Evolutionary conservation across 1,140 invertebrate genomes (phyloP).

Genomic region (Chlorops oryzae): DNA sequence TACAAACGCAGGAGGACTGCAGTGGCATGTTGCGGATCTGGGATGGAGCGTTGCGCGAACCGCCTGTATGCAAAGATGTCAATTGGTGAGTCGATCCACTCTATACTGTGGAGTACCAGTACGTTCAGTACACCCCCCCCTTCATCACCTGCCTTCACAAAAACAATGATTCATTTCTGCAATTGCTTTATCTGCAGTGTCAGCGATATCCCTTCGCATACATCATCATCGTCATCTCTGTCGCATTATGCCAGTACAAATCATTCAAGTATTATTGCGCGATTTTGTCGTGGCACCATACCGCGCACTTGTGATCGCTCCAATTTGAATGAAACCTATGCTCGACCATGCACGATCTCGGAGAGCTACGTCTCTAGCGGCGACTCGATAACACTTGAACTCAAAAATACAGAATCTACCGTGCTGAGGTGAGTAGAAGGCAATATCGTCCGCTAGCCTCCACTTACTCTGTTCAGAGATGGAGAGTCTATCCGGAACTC

Average conservation of each 20-base stretch:
- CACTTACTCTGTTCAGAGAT: background rate
- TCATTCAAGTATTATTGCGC: constrained; percentile 66
- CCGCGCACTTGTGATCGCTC: constrained; percentile 70
- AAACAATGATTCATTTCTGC: too few relatives aligned
- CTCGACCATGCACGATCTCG: constrained; percentile 67
- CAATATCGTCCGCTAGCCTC: background rate
- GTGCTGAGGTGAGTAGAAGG: constrained; percentile 61
- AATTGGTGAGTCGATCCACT: constrained; percentile 59
- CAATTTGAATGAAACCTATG: constrained; percentile 44
- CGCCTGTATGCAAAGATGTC: constrained; percentile 70
- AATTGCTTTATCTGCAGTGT: constrained; percentile 4
- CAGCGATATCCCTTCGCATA: constrained; percentile 5
- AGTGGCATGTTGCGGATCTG: constrained; percentile 77
- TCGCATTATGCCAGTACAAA: constrained; percentile 46
- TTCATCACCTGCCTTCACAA: too few relatives aligned
- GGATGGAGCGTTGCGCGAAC: constrained; percentile 71
- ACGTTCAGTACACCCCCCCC: too few relatives aligned
- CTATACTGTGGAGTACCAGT: background rate
- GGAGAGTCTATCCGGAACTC: too few relatives aligned
- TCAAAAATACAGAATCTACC: constrained; percentile 74
- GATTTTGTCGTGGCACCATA: constrained; percentile 70
- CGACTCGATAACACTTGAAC: constrained; percentile 71
- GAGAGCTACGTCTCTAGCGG: constrained; percentile 79
- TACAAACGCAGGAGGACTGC: constrained; percentile 61
- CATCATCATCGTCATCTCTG: constrained; percentile 9